Conservation (phyloP, 2,797 vertebrate species). For the Parauchenoglanis punctatus region DNA sequence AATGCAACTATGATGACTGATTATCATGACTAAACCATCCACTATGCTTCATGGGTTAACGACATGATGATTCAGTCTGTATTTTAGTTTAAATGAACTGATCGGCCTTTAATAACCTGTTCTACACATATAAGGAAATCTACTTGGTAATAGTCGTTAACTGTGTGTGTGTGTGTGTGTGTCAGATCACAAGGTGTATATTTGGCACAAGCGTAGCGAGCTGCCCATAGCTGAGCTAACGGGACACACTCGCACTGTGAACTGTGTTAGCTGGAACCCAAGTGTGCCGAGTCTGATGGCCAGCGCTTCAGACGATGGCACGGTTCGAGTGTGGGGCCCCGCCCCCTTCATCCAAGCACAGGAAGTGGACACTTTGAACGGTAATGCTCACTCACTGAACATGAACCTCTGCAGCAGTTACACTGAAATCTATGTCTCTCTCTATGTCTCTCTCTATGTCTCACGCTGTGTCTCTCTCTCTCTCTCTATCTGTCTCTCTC, state of each 20-base stretch:
- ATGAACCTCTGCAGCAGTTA: background rate
- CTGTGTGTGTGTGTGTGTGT: slow-evolving; percentile 12
- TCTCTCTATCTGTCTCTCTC: background rate
- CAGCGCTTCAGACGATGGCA: slow-evolving; percentile 97
- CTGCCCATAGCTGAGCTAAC: slow-evolving; percentile 96
- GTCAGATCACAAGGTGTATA: slow-evolving; percentile 98
- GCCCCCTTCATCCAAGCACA: slow-evolving; percentile 91
- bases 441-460: background rate
- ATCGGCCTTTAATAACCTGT: background rate
- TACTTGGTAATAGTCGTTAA: background rate
- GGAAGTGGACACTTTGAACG: slow-evolving; percentile 87
- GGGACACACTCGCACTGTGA: slow-evolving; percentile 96
- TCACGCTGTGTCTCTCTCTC: background rate
- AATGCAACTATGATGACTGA: no score
- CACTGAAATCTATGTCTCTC: background rate
- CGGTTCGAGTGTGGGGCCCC: slow-evolving; percentile 98
- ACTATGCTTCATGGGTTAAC: no score
- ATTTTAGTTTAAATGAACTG: no score
- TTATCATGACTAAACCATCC: no score
- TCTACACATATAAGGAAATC: background rate
- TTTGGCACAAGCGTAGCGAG: slow-evolving; percentile 98
- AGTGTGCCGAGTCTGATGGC: slow-evolving; percentile 95
- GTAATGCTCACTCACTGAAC: slow-evolving; percentile 52
- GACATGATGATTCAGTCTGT: no score
- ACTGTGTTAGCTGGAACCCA: slow-evolving; percentile 99